These are phyloP conservation scores for Homarus americanus DNA, from an alignment of 1,140 invertebrate genomes.

Conservation along the genomic window DNA sequence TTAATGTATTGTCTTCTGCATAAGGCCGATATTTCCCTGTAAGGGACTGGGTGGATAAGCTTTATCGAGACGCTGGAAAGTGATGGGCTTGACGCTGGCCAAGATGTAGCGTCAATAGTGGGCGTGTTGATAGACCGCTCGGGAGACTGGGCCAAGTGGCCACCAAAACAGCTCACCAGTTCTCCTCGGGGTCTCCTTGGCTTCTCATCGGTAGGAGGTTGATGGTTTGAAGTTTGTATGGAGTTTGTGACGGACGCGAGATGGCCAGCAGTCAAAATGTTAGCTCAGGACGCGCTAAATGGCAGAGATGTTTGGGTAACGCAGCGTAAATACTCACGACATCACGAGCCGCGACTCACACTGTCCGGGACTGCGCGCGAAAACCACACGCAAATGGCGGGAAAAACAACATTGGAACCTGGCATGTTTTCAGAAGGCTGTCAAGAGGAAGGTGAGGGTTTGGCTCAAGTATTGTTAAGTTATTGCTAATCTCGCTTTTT, in stretches of 20 bases:
- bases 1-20: conserved; percentile 54
- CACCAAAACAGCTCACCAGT: conserved; percentile 16
- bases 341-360: conserved; percentile 62
- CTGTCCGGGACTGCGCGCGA: conserved; percentile 63
- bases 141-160: conserved; percentile 25
- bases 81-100: conserved; percentile 50
- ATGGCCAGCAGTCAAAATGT: conserved; percentile 71
- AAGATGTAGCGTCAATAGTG: conserved; percentile 67
- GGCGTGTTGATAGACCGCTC: conserved; percentile 67
- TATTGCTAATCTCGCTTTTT: conserved; percentile 69
- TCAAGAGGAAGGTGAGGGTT: conserved; percentile 43
- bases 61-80: conserved; percentile 43
- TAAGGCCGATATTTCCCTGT: conserved; percentile 46
- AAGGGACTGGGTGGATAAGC: conserved; percentile 17
- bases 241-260: conserved; percentile 66
- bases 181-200: conserved; percentile 15
- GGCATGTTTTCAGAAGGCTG: conserved; percentile 69
- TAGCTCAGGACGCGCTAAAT: conserved; percentile 71
- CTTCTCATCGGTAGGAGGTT: neutral
- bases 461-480: conserved; percentile 62
- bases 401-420: conserved; percentile 71
- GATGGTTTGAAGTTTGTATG: conserved; percentile 67
- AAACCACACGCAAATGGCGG: conserved; percentile 70
- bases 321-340: conserved; percentile 66
- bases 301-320: conserved; percentile 65